Conservation (phyloP, 2,888 invertebrate species). For the Agrotis ipsilon region DNA sequence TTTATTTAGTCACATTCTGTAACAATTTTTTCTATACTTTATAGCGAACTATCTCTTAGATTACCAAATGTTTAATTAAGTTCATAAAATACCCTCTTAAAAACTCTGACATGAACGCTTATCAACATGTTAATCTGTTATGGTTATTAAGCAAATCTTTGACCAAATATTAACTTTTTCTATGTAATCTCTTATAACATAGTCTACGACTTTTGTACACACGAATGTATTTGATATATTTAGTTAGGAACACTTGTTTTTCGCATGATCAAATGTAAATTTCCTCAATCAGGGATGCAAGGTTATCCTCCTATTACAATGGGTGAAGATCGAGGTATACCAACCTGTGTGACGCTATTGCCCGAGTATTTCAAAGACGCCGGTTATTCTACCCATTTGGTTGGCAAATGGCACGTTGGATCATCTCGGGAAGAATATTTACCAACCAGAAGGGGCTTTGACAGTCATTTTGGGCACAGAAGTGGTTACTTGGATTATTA, state of each 20-base stretch:
- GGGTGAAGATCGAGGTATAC: constrained; percentile 85
- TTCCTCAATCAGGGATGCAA: constrained; percentile 80
- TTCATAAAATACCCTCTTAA: not conserved
- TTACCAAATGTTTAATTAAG: not conserved
- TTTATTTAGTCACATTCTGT: too few species aligned
- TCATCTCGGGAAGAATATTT: constrained; percentile 89
- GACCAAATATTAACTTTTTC: not conserved
- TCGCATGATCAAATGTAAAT: not conserved
- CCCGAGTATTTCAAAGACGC: constrained; percentile 92
- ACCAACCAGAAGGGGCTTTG: constrained; percentile 94
- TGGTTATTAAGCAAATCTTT: not conserved
- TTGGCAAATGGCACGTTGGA: constrained; percentile 96
- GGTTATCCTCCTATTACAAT: constrained; percentile 85
- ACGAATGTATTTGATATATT: not conserved
- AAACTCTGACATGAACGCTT: constrained; percentile 5
- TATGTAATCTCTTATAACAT: not conserved
- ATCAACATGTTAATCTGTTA: not conserved
- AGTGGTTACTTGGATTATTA: constrained; percentile 96
- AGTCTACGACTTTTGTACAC: not conserved
- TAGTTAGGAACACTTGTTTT: not conserved
- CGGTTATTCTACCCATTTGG: constrained; percentile 94
- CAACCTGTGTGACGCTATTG: constrained; percentile 87
- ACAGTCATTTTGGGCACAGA: constrained; percentile 96
- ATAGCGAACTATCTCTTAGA: not conserved
- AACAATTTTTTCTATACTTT: not conserved